Evolutionary conservation across 1,140 invertebrate species (phyloP).

Genomic region (Temnothorax longispinosus): DNA sequence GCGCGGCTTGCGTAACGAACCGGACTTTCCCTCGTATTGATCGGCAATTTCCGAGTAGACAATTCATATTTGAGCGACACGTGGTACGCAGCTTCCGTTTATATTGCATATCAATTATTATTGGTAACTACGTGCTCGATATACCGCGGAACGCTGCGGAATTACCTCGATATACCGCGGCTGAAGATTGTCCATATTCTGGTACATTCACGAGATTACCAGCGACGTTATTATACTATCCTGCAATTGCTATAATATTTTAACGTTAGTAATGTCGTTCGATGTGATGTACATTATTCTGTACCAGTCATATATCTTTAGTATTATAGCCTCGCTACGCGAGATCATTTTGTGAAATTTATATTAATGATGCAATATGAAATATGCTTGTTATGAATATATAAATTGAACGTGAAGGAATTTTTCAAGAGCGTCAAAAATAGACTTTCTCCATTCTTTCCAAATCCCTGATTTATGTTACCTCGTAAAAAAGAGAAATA

Average conservation of each 20-base stretch:
- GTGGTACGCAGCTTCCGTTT: slow-evolving; percentile 8
- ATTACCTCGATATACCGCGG: neutral
- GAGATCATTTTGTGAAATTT: neutral
- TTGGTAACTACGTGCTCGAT: neutral
- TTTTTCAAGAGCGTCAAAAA: neutral
- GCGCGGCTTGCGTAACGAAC: neutral
- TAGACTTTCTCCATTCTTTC: neutral
- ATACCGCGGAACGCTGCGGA: neutral
- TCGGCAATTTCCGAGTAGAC: neutral
- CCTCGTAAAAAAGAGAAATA: neutral
- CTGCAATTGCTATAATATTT: neutral
- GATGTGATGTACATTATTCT: neutral
- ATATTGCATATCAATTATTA: neutral
- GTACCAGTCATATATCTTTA: neutral
- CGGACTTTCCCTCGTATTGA: slow-evolving; percentile 6
- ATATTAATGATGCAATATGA: neutral
- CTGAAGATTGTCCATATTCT: neutral
- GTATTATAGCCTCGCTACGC: neutral
- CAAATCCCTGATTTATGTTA: neutral
- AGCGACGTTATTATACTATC: neutral
- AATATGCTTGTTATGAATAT: neutral
- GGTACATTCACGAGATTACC: neutral
- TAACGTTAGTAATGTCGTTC: neutral
- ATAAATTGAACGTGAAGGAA: neutral
- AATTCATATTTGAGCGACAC: neutral